Evolutionary conservation across 2,113 vertebrate species (phyloP), one percentile per base, ranked within the genome.

Genomic region (Noturus placidus): DNA sequence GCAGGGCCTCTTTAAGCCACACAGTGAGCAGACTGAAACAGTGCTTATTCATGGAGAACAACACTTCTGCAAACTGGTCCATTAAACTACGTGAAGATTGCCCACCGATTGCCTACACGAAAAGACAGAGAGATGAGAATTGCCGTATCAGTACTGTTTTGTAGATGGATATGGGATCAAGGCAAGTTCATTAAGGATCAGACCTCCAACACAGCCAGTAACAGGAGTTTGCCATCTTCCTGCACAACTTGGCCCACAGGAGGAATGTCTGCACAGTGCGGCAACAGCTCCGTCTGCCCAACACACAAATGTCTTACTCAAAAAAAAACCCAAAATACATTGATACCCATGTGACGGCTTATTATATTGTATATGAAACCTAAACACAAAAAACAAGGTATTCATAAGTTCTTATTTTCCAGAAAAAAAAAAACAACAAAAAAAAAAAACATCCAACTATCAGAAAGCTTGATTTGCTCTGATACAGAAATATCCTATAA

Each of bases 51-150:
- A 99, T 94, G 88, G 94, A 94, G 90, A 99, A 99, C 52, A 99
- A 95, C 92, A 99, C 97, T 90, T 99, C 98, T 2, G 98, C 97
- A 13, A 99, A 99, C 93, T 97, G 97, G 92, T 99, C 98, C 98
- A 99, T 99, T 90, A 99, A 95, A 93, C 95, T 97, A 89, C 98
- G 97, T 84, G 98, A 98, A 2, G 97, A 97, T 90, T 98, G 97
- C 84, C 98, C 98, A 0, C 98, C 98, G 0, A 99, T 94, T 3
- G 97, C 98, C 98, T 99, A 92, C 19, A 87, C 82, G 1, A 54
- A 59, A 56, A 2, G 11, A 38, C 14, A 25, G 33, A 11, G 5
- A 63, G 42, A 17, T 4, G 9, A 57, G 61, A 17, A 20, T 56
- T 13, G 6, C 0, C 56, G 2, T 42, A 20, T 84, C 46, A 69